phyloP scores from a whole-genome alignment of 1,140 invertebrate genomes.

The Branchinecta lindahli region DNA sequence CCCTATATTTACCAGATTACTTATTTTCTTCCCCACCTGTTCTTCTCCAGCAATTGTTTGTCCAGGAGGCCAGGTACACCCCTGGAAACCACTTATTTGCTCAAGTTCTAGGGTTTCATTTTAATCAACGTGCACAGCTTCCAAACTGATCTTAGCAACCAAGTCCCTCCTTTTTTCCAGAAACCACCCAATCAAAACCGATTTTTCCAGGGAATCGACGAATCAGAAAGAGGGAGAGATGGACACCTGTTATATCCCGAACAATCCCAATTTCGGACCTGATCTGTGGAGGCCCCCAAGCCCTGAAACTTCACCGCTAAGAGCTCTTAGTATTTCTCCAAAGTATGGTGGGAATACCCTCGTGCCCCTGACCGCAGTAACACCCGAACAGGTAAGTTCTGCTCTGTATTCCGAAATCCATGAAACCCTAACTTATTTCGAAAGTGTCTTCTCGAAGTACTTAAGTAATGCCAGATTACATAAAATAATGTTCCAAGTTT shows the following conservation, averaged over 20 bases:
- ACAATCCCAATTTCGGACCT: constrained; percentile 21
- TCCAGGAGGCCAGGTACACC: background rate
- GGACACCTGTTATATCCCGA: constrained; percentile 21
- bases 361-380: background rate
- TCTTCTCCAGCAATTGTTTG: too few species aligned
- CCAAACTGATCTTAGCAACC: background rate
- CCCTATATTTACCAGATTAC: too few species aligned
- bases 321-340: background rate
- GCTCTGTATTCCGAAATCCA: too few species aligned
- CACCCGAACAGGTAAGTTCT: background rate
- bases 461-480: too few species aligned
- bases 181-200: background rate
- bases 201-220: background rate
- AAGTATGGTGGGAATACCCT: background rate
- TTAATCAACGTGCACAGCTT: constrained; percentile 7
- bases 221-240: constrained; percentile 10
- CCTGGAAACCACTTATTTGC: constrained; percentile 6
- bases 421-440: too few species aligned
- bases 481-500: too few species aligned
- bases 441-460: too few species aligned
- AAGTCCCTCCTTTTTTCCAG: background rate
- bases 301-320: constrained; percentile 13
- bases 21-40: too few species aligned
- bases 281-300: constrained; percentile 18
- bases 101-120: background rate